phyloP scores from a whole-genome alignment of 2,797 vertebrate genomes.

The Caiman crocodilus region DNA sequence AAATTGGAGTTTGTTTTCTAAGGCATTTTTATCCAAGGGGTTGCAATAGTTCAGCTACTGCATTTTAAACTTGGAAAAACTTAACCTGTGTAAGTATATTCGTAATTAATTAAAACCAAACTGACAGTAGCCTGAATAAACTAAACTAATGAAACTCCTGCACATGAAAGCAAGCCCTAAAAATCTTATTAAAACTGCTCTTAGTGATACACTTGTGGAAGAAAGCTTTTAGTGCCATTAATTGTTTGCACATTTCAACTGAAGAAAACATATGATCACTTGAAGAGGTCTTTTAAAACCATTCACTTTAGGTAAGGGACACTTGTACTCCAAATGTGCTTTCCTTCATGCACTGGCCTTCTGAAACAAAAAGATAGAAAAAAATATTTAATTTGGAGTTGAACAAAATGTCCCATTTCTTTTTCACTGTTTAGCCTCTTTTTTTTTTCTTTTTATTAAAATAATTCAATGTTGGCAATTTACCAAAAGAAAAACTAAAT shows the following conservation, averaged over 20 bases:
- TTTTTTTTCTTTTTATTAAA: neutral
- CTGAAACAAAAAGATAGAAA: too few species aligned
- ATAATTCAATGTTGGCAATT: neutral
- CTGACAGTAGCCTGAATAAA: slow-evolving; percentile 9
- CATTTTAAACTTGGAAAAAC: neutral
- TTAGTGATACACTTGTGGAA: neutral
- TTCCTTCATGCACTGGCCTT: neutral
- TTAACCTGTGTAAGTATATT: neutral
- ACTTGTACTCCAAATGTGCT: neutral
- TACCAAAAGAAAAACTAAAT: neutral
- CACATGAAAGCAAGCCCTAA: neutral
- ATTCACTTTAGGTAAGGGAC: slow-evolving; percentile 26
- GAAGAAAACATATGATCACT: slow-evolving; percentile 2
- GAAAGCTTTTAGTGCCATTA: slow-evolving; percentile 19
- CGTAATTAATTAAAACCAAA: neutral
- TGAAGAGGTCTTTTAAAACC: slow-evolving; percentile 24
- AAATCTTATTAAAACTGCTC: neutral
- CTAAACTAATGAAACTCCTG: neutral
- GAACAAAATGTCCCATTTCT: too few species aligned
- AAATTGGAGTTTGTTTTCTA: neutral
- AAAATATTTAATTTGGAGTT: too few species aligned
- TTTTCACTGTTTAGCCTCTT: neutral
- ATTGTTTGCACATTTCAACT: slow-evolving; percentile 42
- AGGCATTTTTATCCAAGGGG: neutral
- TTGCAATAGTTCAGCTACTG: neutral